Conservation (phyloP, 2,888 invertebrate genomes). For the Resseliella maxima region DNA sequence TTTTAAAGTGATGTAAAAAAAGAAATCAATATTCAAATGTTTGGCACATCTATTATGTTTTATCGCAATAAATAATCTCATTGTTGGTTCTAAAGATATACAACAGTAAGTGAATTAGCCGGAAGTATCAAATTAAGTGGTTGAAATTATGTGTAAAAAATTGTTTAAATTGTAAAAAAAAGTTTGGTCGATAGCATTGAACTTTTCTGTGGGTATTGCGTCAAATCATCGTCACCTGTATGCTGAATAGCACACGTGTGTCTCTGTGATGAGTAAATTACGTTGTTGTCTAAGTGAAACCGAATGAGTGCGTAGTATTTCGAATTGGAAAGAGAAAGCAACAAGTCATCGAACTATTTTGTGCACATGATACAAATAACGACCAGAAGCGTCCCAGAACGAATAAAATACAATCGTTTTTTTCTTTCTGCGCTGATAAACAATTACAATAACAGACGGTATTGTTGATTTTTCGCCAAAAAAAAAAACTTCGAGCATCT, state of each 20-base stretch:
- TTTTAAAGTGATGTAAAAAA: no score
- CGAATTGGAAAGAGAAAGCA: background rate
- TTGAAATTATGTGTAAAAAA: background rate
- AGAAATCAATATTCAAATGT: no score
- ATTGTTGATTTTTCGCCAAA: background rate
- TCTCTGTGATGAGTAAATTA: background rate
- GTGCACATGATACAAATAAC: background rate
- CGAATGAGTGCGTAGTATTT: background rate
- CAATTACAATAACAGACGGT: background rate
- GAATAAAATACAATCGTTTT: background rate
- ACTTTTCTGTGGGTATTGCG: background rate
- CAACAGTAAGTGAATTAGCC: no score
- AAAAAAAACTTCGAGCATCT: background rate
- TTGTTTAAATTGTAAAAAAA: background rate
- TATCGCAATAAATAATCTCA: no score
- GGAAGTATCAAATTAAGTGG: no score
- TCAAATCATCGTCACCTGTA: background rate
- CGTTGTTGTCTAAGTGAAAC: background rate
- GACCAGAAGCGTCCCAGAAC: background rate
- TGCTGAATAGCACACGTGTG: background rate
- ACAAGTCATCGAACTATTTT: conserved; percentile 22
- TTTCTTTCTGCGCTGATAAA: background rate
- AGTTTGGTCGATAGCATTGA: background rate
- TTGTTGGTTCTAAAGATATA: no score
- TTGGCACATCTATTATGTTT: no score